Percentiles rank a stretch among this genome's conserved stretches.
phyloP scores from a whole-genome alignment of 2,113 vertebrate species.

The Chaenogobius annularis region DNA sequence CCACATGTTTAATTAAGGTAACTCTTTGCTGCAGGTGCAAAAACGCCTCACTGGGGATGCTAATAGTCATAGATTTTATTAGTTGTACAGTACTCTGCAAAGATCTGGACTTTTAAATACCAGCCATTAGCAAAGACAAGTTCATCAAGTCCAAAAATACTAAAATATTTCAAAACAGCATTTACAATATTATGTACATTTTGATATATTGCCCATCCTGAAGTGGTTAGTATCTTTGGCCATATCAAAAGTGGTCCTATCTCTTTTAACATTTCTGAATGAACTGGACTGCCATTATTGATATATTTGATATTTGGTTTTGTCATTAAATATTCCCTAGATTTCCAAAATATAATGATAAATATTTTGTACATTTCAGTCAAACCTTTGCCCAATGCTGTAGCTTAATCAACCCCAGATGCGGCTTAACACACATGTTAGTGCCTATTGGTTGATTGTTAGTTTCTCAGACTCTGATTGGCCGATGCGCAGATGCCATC shows the following conservation, averaged over 20 bases:
- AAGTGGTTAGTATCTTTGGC: too few species aligned
- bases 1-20: slow-evolving; percentile 22
- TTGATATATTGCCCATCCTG: too few species aligned
- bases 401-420: slow-evolving; percentile 64
- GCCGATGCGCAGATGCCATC: slow-evolving; percentile 44
- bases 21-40: slow-evolving; percentile 39
- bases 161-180: too few species aligned
- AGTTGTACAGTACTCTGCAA: slow-evolving; percentile 8
- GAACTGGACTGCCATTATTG: not conserved
- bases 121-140: too few species aligned
- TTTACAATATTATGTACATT: too few species aligned
- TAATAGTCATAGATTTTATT: slow-evolving; percentile 63
- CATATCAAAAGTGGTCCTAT: not conserved
- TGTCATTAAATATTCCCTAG: not conserved
- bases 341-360: not conserved
- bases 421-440: slow-evolving; percentile 29
- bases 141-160: too few species aligned
- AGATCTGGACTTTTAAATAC: not conserved
- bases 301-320: not conserved
- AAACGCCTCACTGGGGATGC: slow-evolving; percentile 33
- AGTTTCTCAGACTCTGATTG: slow-evolving; percentile 32
- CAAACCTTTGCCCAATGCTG: not conserved
- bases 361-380: not conserved
- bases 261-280: not conserved
- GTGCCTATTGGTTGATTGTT: slow-evolving; percentile 30